Conservation (phyloP, 2,797 vertebrate species). For the Anguilla pacifica region DNA sequence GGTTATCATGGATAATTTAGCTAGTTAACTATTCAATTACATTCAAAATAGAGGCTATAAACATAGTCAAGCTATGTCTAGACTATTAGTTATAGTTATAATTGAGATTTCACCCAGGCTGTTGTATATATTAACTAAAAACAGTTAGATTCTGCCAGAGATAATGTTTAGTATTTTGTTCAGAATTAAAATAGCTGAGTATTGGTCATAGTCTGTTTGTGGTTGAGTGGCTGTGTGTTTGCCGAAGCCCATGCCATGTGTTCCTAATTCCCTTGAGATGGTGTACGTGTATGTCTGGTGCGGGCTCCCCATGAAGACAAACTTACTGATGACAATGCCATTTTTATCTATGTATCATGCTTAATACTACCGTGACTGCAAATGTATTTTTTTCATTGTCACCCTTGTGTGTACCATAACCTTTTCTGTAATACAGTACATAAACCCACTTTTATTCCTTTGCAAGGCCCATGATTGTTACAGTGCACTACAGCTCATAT, state of each 20-base stretch:
- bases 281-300: neutral
- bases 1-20: too few relatives aligned
- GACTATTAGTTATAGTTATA: too few relatives aligned
- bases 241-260: neutral
- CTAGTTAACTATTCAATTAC: too few relatives aligned
- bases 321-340: neutral
- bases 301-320: neutral
- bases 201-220: too few relatives aligned
- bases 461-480: constrained; percentile 22
- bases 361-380: neutral
- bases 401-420: neutral
- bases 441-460: constrained; percentile 7
- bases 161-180: too few relatives aligned
- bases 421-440: constrained; percentile 12
- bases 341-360: neutral
- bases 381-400: neutral
- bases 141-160: too few relatives aligned
- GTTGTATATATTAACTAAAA: too few relatives aligned
- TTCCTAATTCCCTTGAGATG: neutral
- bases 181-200: too few relatives aligned
- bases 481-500: neutral
- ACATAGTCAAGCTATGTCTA: too few relatives aligned
- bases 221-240: too few relatives aligned
- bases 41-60: too few relatives aligned
- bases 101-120: too few relatives aligned